phyloP scores from a whole-genome alignment of 2,113 vertebrate species.

The Machaerirhynchus nigripectus region DNA sequence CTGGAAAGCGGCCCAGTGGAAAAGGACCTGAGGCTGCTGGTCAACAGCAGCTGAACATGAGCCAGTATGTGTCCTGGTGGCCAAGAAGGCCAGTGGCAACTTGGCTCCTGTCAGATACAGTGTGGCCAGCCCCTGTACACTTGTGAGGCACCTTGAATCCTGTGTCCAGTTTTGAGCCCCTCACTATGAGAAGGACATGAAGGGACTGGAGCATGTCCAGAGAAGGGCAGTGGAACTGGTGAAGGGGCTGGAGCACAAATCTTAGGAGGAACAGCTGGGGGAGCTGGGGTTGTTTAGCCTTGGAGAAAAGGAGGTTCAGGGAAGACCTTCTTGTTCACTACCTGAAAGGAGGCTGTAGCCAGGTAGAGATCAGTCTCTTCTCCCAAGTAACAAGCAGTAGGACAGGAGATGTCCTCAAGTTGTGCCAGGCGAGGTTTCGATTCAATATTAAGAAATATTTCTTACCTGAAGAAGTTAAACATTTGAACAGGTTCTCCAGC shows the following conservation, averaged over 20 bases:
- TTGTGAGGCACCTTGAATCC: not conserved
- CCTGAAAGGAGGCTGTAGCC: not conserved
- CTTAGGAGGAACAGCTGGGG: not conserved
- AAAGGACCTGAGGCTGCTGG: not conserved
- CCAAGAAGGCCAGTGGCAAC: not conserved
- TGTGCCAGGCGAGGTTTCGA: not conserved
- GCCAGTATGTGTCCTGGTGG: not conserved
- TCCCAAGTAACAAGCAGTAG: not conserved
- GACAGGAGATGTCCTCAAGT: not conserved
- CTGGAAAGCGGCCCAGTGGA: not conserved
- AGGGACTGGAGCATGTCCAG: not conserved
- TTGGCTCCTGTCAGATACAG: fast-evolving
- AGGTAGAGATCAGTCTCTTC: not conserved
- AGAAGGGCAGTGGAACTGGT: not conserved
- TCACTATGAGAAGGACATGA: not conserved
- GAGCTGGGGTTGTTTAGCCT: not conserved
- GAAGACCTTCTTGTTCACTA: fast-evolving
- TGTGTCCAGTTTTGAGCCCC: not conserved
- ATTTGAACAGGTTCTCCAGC: not conserved
- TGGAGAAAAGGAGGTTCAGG: not conserved
- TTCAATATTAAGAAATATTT: not conserved
- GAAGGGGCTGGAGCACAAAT: not conserved
- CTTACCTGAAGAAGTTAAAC: not conserved
- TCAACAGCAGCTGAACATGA: not conserved
- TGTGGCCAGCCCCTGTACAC: not conserved